A percentile compares a stretch with the other conserved stretches of the same genome.
phyloP scores from a whole-genome alignment of 2,888 invertebrate species.

The Fragum fragum region DNA sequence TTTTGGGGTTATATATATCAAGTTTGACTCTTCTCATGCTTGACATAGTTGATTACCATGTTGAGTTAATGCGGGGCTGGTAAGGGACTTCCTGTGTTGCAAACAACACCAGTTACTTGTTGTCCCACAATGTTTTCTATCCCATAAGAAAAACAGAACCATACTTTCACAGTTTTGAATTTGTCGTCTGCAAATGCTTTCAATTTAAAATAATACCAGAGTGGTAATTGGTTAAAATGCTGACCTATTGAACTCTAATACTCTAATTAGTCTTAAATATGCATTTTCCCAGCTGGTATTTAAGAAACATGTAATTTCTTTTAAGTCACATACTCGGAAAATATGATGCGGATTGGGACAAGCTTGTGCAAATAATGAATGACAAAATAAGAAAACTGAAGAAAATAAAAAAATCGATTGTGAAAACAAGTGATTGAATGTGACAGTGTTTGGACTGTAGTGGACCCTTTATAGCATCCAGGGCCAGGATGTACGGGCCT shows the following conservation, averaged over 20 bases:
- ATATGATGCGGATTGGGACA: slow-evolving; percentile 12
- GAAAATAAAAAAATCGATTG: not conserved
- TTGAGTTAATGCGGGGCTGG: not conserved
- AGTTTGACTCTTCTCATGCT: not conserved
- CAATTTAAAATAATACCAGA: slow-evolving; percentile 3
- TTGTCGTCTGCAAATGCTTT: not conserved
- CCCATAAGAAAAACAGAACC: not conserved
- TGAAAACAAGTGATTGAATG: slow-evolving; percentile 2
- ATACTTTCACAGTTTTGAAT: slow-evolving; percentile 3
- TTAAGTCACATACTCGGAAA: slow-evolving; percentile 3
- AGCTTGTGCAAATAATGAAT: not conserved
- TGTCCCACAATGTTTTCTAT: not conserved
- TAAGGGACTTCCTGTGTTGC: not conserved
- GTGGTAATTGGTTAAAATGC: not conserved
- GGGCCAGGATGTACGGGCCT: too few species aligned
- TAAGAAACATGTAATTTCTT: slow-evolving; percentile 1
- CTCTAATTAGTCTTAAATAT: not conserved
- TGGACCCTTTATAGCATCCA: too few species aligned
- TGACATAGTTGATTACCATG: not conserved
- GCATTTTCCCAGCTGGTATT: not conserved
- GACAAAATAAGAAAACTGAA: slow-evolving; percentile 15
- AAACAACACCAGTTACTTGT: not conserved
- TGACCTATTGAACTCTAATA: not conserved
- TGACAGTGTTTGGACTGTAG: not conserved
- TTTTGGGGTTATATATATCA: not conserved